These are phyloP conservation scores for Drosophila erecta DNA, from an alignment of 1,140 invertebrate species.

Conservation along the genomic window DNA sequence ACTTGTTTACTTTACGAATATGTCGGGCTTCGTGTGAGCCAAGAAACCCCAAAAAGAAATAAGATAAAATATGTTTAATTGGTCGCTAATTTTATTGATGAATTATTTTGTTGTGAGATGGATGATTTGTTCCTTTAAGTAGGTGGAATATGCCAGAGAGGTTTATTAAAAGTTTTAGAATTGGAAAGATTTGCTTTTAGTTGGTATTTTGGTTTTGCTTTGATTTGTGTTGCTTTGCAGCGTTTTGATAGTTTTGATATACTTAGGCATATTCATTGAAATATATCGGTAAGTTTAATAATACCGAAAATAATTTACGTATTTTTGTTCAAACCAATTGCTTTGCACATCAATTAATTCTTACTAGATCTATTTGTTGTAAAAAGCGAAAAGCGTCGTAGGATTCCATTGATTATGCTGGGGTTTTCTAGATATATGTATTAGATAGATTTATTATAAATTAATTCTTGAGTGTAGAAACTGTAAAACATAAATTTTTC, in stretches of 20 bases:
- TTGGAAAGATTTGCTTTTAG: conserved; percentile 36
- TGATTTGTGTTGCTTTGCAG: conserved; percentile 28
- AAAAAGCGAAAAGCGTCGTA: conserved; percentile 65
- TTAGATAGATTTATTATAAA: conserved; percentile 53
- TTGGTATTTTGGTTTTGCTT: conserved; percentile 40
- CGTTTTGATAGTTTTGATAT: conserved; percentile 18
- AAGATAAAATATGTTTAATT: conserved; percentile 20
- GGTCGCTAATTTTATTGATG: conserved; percentile 42
- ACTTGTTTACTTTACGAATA: conserved; percentile 18
- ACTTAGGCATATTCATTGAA: conserved; percentile 29
- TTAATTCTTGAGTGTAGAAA: conserved; percentile 65
- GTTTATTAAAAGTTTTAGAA: conserved; percentile 26
- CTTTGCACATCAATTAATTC: conserved; percentile 53
- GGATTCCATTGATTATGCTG: conserved; percentile 69
- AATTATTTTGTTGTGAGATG: conserved; percentile 27
- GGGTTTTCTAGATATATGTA: conserved; percentile 40
- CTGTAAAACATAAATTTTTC: conserved; percentile 57
- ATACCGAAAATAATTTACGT: conserved; percentile 56
- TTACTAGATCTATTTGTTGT: conserved; percentile 54
- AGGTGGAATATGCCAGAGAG: conserved; percentile 49
- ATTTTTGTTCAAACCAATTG: conserved; percentile 61
- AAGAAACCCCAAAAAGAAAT: conserved; percentile 2
- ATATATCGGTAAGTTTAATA: conserved; percentile 13
- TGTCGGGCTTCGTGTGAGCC: not conserved
- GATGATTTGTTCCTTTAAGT: conserved; percentile 43